Conservation (phyloP, 2,888 invertebrate genomes). For the Glyphotaelius pellucidus region DNA sequence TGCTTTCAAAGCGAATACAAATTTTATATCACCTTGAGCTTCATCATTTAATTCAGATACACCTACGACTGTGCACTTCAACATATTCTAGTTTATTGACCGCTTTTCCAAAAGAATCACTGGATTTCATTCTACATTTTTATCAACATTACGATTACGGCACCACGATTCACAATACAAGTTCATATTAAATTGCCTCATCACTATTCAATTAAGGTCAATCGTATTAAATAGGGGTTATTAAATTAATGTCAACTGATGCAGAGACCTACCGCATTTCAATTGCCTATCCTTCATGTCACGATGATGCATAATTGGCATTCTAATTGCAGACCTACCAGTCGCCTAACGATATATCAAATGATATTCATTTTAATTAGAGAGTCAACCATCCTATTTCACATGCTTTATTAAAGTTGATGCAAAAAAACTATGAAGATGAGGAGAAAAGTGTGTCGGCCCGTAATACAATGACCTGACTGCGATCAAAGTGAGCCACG, state of each 20-base stretch:
- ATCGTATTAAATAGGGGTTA: background rate
- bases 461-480: constrained; percentile 36
- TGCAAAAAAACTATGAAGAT: constrained; percentile 41
- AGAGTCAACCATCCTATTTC: constrained; percentile 54
- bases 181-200: background rate
- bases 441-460: constrained; percentile 46
- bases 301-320: background rate
- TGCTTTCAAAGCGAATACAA: background rate
- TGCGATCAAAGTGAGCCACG: constrained; percentile 30
- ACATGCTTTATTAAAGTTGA: constrained; percentile 53
- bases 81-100: background rate
- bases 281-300: background rate
- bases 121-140: background rate
- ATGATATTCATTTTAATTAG: constrained; percentile 16
- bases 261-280: background rate
- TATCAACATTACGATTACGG: too few relatives aligned
- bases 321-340: constrained; percentile 13
- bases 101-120: background rate
- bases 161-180: too few relatives aligned
- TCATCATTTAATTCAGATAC: background rate
- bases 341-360: constrained; percentile 11
- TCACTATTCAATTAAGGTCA: constrained; percentile 3
- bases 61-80: background rate
- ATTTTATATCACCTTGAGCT: background rate
- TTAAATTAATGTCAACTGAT: background rate